Conservation (phyloP, 37 sponge, comb jelly and placozoan species). For the Ianthella basta region DNA sequence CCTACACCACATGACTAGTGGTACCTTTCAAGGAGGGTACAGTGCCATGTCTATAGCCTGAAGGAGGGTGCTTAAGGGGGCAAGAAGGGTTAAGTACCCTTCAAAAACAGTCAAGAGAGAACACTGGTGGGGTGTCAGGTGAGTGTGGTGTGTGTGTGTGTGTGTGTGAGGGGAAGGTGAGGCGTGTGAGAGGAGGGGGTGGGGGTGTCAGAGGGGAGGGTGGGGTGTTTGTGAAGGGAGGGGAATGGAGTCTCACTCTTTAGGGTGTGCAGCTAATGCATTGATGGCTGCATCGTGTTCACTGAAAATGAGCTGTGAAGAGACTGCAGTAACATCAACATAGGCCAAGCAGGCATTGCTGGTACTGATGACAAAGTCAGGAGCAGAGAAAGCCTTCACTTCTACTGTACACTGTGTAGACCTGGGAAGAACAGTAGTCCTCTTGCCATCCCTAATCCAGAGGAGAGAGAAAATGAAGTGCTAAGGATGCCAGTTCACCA, state of each 20-base stretch:
- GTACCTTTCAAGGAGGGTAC: too few relatives aligned
- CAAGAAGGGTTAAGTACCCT: too few relatives aligned
- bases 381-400: slow-evolving; percentile 62
- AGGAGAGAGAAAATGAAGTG: slow-evolving; percentile 7
- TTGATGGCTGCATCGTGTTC: slow-evolving; percentile 80
- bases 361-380: slow-evolving; percentile 74
- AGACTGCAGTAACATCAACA: background rate
- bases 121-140: too few relatives aligned
- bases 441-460: slow-evolving; percentile 5
- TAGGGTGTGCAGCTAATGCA: slow-evolving; percentile 87
- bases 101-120: too few relatives aligned
- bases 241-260: slow-evolving; percentile 26
- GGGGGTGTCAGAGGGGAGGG: too few relatives aligned
- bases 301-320: slow-evolving; percentile 56
- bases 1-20: too few relatives aligned
- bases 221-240: background rate
- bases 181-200: too few relatives aligned
- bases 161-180: background rate
- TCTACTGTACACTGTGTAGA: slow-evolving; percentile 66
- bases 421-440: background rate
- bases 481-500: background rate
- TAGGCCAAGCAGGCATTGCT: slow-evolving; percentile 47
- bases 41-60: too few relatives aligned
- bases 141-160: too few relatives aligned
- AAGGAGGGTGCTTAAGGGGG: too few relatives aligned